phyloP scores from a whole-genome alignment of 2,888 invertebrate species.

The Craniophora ligustri region DNA sequence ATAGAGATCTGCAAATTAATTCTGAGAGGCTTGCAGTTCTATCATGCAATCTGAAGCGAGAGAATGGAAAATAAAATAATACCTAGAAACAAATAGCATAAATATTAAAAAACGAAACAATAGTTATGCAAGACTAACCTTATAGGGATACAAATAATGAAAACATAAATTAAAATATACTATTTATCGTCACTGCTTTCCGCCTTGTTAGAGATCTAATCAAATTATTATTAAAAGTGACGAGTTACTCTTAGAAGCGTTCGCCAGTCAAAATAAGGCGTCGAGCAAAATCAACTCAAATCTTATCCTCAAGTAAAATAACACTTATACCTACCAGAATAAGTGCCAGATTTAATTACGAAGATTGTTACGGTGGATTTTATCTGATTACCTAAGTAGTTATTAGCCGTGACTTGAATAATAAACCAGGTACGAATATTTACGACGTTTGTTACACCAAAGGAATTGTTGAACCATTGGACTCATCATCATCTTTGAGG shows the following conservation, averaged over 20 bases:
- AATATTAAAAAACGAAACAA: too few relatives aligned
- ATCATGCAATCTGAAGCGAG: neutral
- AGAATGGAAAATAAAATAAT: neutral
- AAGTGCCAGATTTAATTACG: constrained; percentile 8
- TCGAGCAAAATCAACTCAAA: constrained; percentile 21
- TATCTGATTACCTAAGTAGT: constrained; percentile 27
- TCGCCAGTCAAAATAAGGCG: constrained; percentile 9
- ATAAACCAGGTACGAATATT: constrained; percentile 8
- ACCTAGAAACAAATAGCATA: neutral
- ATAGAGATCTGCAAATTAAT: constrained; percentile 10
- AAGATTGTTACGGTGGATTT: neutral
- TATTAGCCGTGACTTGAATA: constrained; percentile 28
- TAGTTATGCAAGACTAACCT: too few relatives aligned
- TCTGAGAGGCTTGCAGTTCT: constrained; percentile 1
- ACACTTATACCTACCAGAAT: neutral
- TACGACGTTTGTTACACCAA: too few relatives aligned
- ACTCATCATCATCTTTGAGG: too few relatives aligned
- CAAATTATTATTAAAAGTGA: constrained; percentile 22
- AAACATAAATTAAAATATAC: neutral
- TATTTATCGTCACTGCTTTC: constrained; percentile 8
- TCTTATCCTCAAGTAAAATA: constrained; percentile 1
- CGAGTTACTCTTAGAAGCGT: constrained; percentile 9
- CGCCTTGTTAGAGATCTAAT: constrained; percentile 10
- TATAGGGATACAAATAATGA: too few relatives aligned
- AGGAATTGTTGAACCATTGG: too few relatives aligned